Evolutionary conservation across 2,113 vertebrate species (phyloP), one percentile per base, ranked within the genome.

Genomic region (Pagrus major): DNA sequence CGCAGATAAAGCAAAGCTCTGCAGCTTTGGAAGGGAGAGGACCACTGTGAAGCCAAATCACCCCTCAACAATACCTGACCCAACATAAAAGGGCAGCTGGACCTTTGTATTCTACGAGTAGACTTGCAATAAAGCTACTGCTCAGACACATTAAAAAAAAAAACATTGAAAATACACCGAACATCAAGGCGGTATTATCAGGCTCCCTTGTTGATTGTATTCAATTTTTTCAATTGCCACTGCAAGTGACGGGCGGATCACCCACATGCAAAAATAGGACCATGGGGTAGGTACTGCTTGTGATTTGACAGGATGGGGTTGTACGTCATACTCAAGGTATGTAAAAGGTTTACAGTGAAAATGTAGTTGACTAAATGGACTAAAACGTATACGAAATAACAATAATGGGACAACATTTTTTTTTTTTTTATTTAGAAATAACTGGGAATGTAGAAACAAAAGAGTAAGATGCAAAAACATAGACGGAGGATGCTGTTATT

Each of bases 1-100:
- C 51, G 11, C 77, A 88, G 93, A 93, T 94, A 93, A 92, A 92
- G 84, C 88, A 76, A 61, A 83, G 84, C 90, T 83, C 83, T 86
- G 85, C 86, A 86, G 90, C 84, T 86, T 84, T 88, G 89, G 88
- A 87, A 77, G 71, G 58, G 66, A 84, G 80, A 85, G 80, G 42
- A 63, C 71, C 73, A 69, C 85, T 63, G 81, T 85, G 85, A 87
- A 88, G 90, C 88, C 92, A 94, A 91, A 90, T 88, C 88, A 92
- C 39, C 87, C 29, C 78, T 79, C 87, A 80, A 92, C 90, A 92
- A 93, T 89, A 85, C 84, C 85, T 88, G 81, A 91, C 80, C 75
- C 70, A 51, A 88, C 86, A 91, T 90, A 85, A 92, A 90, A 91
- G 85, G 85, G 74, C 90, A 90, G 76, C 87, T 84, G 88, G 78